Percentiles rank a stretch among this genome's conserved stretches.
These are phyloP conservation scores for Lepidocyrtinus sp. DNA, from an alignment of 2,888 invertebrate species.

Conservation along the genomic window DNA sequence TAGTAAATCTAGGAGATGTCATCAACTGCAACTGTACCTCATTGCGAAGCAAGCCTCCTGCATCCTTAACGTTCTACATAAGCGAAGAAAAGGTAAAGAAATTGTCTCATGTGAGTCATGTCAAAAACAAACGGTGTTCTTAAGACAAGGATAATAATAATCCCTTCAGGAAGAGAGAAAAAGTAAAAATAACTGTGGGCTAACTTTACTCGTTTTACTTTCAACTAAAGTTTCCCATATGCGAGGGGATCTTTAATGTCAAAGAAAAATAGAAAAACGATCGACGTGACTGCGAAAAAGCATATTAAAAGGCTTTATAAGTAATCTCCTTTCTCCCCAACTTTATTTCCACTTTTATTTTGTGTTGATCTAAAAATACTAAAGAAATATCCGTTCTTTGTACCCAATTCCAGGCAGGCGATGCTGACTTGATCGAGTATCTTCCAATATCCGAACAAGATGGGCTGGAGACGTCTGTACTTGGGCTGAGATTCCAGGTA, in stretches of 20 bases:
- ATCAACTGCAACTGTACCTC: constrained; percentile 63
- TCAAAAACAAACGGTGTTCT: background rate
- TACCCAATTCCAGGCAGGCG: constrained; percentile 51
- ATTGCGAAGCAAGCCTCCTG: constrained; percentile 61
- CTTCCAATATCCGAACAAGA: constrained; percentile 64
- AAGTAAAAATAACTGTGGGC: background rate
- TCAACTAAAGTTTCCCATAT: background rate
- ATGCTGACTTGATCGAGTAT: constrained; percentile 66
- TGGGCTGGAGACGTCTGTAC: constrained; percentile 68
- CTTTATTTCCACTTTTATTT: constrained; percentile 29
- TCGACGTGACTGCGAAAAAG: constrained; percentile 19
- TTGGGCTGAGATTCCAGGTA: constrained; percentile 66
- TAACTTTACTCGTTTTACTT: background rate
- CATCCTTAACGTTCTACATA: constrained; percentile 63
- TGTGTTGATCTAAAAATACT: constrained; percentile 24
- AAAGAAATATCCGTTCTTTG: background rate
- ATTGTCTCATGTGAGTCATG: background rate
- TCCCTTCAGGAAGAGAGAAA: background rate
- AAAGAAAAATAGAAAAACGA: constrained; percentile 1
- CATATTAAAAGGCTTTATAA: constrained; percentile 38
- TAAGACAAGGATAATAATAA: background rate
- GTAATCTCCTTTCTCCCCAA: constrained; percentile 44
- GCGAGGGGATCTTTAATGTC: constrained; percentile 23
- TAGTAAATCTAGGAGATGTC: constrained; percentile 52
- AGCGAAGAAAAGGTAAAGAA: constrained; percentile 60